Evolutionary conservation across 2,113 vertebrate species (phyloP), one percentile per base, ranked within the genome.

Genomic region (Rhea pennata): DNA sequence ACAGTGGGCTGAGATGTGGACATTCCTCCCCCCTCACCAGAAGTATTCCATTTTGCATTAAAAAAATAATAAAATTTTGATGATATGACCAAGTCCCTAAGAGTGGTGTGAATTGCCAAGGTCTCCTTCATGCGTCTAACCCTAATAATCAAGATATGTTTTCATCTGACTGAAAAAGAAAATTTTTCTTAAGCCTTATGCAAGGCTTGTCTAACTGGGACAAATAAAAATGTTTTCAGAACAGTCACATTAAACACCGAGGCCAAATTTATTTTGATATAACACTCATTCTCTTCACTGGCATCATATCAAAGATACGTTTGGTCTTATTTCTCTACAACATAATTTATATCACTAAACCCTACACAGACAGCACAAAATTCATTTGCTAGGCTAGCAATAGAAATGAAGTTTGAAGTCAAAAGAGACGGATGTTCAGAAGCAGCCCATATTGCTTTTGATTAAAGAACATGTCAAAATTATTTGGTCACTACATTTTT

Each of bases 371-470:
- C 61, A 91, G 20, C 82, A 78, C 7, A 82, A 89, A 88, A 96
- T 58, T 81, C 0, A 89, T 70, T 92, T 79, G 27, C 66, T 92
- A n/a, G 65, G 53, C 33, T 50, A 84, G 70, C 44, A 82, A 78
- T 27, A 75, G 65, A 89, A 94, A 75, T 78, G 3, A 72, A 92
- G 81, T 78, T 86, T 84, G 61, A 91, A 84, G 48, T 42, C 48
- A 84, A 58, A 95, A 78, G 58, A 88, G 29, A 69, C n/a, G 29
- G 17, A 91, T 94, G 87, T 82, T 87, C 75, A 84, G 46, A 88
- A 87, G 61, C 42, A 90, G 75, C 44, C 78, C 31, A 42, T 44
- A 44, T 44, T 93, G 62, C 13, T 61, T 84, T 82, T 89, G n/a
- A 89, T 78, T 88, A 89, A 78, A 87, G 19, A 90, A 31, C 81